Evolutionary conservation across 2,797 vertebrate species (phyloP), one percentile per base, ranked within the genome.

Genomic region (Mus spretus): DNA sequence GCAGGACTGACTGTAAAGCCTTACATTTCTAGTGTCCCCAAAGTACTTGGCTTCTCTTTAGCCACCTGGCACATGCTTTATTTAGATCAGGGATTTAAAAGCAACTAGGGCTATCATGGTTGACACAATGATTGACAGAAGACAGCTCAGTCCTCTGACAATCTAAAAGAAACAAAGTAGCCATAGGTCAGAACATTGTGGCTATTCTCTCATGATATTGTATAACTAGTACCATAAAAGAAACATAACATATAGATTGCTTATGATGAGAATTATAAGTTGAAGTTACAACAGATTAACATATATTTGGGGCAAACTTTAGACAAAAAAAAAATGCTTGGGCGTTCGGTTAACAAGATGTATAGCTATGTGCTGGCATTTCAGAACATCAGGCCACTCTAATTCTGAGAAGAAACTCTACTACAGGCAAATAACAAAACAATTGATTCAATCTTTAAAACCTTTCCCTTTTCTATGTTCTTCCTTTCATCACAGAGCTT

Each of bases 81-180:
- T 89, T 84, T 79, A 84, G 9, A 82, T 40, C 75, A 90, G 65
- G 57, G 28, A 74, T 59, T 85, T 88, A 93, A 95, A 94, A 93
- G 22, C 65, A 6, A 37, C 0, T 61, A 8, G 3, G 14, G 67
- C 47, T 59, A 72, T 17, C 20, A 37, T 53, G 47, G 14, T 5
- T 5, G 40, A 11, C 20, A 81, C 40, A 81, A 13, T 19, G 37
- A 19, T 2, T n/a, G 4, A 55, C 40, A 59, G 59, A 57, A 63
- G 78, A 77, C 19, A 24, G 4, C 24, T 31, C 7, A 82, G 40
- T 20, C 15, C 40, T 89, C 24, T 74, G 67, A 40, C 31, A 77
- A 85, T 6, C 19, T 22, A 19, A 4, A 31, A 40, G 37, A 34
- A 77, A 65, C n/a, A 81, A 90, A 22, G 37, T 0, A 78, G 67